Conservation (phyloP, 1,140 invertebrate genomes). For the Orchesella cincta region DNA sequence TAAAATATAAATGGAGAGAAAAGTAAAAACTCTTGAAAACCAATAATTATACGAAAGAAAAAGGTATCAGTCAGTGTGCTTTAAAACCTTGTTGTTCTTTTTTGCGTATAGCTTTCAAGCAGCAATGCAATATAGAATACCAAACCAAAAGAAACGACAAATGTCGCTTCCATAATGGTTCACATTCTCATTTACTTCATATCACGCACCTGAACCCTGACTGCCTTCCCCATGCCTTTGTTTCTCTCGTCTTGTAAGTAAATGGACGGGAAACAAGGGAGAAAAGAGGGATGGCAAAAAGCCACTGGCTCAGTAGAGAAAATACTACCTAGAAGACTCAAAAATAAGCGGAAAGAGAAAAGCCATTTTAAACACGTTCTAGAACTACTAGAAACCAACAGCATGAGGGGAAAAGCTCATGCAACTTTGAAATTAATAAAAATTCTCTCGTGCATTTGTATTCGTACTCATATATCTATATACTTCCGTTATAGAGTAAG, state of each 20-base stretch:
- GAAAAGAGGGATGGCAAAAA: conserved; percentile 10
- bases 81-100: background rate
- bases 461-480: background rate
- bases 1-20: background rate
- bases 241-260: conserved; percentile 1
- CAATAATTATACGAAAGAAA: conserved; percentile 20
- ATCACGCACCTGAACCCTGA: conserved; percentile 24
- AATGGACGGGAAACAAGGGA: conserved; percentile 4
- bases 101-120: background rate
- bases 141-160: conserved; percentile 4
- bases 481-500: background rate
- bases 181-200: conserved; percentile 26
- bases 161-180: conserved; percentile 26
- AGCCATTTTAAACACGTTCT: conserved; percentile 26
- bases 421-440: conserved; percentile 47
- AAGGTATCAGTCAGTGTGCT: conserved; percentile 19
- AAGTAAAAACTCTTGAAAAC: conserved; percentile 22
- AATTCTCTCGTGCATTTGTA: conserved; percentile 25
- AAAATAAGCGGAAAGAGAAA: conserved; percentile 34
- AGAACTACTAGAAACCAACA: conserved; percentile 3
- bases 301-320: conserved; percentile 15
- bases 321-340: conserved; percentile 28
- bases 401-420: conserved; percentile 28
- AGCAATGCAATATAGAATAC: background rate
- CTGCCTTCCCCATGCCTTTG: background rate